Base-by-base conservation (phyloP, 2,888 invertebrate species). In the Xylophagus ater region DNA sequence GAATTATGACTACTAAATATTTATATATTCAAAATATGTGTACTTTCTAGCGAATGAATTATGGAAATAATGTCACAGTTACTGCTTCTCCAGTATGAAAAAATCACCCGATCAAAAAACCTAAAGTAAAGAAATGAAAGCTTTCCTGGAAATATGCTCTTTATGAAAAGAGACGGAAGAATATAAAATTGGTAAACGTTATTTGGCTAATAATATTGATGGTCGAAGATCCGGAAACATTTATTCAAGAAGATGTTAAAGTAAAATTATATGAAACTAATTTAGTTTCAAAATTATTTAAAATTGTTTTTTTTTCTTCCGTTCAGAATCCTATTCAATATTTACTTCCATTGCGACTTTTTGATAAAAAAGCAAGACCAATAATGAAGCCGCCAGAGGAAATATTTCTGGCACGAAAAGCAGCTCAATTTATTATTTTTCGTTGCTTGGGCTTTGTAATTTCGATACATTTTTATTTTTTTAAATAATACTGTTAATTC, bases 121-220 rank as follows among this genome's bases (percentile, higher is more conserved):
- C 55, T 71, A 84, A 4, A 90, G 83, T 61, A 86, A 83, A 68
- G 88, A 90, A 6, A 93, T 94, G 92, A 77, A 73, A 60, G 76
- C 84, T 0, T 94, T 93, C 61, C 67, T 94, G 44, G 80, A n/a
- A 89, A 58, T 70, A 87, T 54, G 83, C 90, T 6, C 70, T 88
- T 92, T 56, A 85, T 94, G 75, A 73, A 78, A 53, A 73, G 80
- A 90, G 62, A 70, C 72, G 34, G 62, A 73, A 9, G 87, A 93
- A 54, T 98, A 78, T 62, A 80, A 87, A 60, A 79, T 92, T 54
- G 98, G 98, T 12, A 89, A 85, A 60, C 71, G 94, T 21, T 94
- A 98, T 69, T 73, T 98, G 46, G 97, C 98, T 1, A 96, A 94
- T 61, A 98, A n/a, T n/a, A n/a, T n/a, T 98, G 78, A 98, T 98